Evolutionary conservation across 2,113 vertebrate genomes (phyloP).

Genomic region (Odocoileus virginianus): DNA sequence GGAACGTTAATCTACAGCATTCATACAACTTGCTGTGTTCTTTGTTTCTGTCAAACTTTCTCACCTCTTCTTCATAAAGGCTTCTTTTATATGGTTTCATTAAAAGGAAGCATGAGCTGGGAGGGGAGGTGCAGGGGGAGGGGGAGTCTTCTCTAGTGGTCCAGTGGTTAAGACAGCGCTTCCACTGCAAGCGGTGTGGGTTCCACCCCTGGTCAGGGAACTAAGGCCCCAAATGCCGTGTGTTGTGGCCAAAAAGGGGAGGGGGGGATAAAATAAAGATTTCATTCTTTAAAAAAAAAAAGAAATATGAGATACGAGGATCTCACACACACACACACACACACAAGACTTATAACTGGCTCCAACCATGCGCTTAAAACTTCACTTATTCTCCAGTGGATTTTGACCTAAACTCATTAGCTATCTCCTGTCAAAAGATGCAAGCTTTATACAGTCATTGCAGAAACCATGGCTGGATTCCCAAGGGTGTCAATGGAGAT

Average conservation of each 20-base stretch:
- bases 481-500: neutral
- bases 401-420: neutral
- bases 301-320: neutral
- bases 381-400: neutral
- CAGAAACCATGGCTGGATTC: neutral
- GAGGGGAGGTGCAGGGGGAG: accelerated
- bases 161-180: neutral
- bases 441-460: neutral
- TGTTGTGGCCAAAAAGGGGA: neutral
- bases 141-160: neutral
- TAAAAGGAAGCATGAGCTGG: neutral
- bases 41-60: neutral
- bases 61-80: neutral
- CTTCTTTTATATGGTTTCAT: neutral
- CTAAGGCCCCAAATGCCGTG: neutral
- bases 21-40: neutral
- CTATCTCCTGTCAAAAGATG: neutral
- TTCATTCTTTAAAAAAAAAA: neutral
- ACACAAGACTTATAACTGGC: neutral
- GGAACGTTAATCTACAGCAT: neutral
- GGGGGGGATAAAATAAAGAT: neutral
- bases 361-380: neutral
- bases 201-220: neutral
- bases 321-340: neutral
- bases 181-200: neutral